Evolutionary conservation across 2,888 invertebrate species (phyloP).

Genomic region (Dascillus cervinus): DNA sequence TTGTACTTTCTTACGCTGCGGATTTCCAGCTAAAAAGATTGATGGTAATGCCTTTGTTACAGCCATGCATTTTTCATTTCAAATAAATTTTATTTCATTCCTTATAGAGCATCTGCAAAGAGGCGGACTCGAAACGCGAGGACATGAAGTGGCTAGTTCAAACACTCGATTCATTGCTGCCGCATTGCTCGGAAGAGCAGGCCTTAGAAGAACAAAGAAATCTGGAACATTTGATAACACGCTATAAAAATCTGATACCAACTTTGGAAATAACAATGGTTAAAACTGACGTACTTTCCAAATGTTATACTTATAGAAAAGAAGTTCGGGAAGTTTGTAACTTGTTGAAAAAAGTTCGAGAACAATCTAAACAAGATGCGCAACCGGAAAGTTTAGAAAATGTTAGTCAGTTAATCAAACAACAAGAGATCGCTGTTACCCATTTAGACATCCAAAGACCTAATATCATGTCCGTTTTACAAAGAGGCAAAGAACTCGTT

Average conservation of each 20-base stretch:
- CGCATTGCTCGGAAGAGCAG: conserved; percentile 74
- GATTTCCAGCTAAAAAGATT: conserved; percentile 43
- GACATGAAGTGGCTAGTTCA: conserved; percentile 95
- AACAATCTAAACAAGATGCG: conserved; percentile 59
- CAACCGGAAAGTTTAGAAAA: conserved; percentile 65
- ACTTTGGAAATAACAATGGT: conserved; percentile 89
- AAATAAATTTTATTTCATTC: conserved; percentile 1
- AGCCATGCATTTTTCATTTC: conserved; percentile 4
- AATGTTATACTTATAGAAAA: conserved; percentile 85
- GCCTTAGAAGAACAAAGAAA: conserved; percentile 72
- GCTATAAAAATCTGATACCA: conserved; percentile 87
- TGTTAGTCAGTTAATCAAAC: conserved; percentile 65
- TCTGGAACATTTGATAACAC: conserved; percentile 72
- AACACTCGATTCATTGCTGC: conserved; percentile 76
- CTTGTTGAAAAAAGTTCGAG: conserved; percentile 66
- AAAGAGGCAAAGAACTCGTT: conserved; percentile 81
- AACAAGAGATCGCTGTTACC: conserved; percentile 75
- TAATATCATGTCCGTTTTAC: conserved; percentile 83
- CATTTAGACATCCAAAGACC: conserved; percentile 78
- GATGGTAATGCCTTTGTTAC: conserved; percentile 40
- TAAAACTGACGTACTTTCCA: conserved; percentile 84
- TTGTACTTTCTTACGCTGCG: conserved; percentile 12
- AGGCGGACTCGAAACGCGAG: conserved; percentile 83
- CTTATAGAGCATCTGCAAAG: conserved; percentile 75
- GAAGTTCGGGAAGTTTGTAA: conserved; percentile 82